phyloP scores from a whole-genome alignment of 2,797 vertebrate genomes.

The Allobates femoralis region DNA sequence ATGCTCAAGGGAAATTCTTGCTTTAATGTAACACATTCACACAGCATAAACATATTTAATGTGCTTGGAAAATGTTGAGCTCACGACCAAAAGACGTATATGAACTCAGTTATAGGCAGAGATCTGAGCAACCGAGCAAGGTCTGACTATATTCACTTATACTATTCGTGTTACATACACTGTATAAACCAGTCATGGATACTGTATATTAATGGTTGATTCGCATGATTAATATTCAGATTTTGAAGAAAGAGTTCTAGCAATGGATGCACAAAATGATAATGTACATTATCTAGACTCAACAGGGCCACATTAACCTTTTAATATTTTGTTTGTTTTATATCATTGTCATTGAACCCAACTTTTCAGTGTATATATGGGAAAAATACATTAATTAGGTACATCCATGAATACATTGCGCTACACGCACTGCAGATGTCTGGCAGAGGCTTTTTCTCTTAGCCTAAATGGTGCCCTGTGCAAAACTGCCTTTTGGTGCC shows the following conservation, averaged over 20 bases:
- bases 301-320: background rate
- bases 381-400: background rate
- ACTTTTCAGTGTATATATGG: background rate
- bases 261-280: no score
- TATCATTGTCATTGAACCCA: background rate
- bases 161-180: background rate
- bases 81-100: constrained; percentile 16
- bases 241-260: background rate
- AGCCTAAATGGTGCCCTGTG: no score
- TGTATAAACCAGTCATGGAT: background rate
- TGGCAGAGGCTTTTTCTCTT: no score
- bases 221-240: background rate
- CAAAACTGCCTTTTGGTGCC: no score
- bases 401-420: background rate
- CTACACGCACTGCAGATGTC: no score
- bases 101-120: constrained; percentile 18
- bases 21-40: constrained; percentile 59
- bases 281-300: background rate
- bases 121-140: background rate
- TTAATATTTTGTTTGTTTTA: background rate
- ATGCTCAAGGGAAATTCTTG: constrained; percentile 54
- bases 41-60: constrained; percentile 58
- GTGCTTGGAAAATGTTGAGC: constrained; percentile 48
- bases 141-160: background rate
- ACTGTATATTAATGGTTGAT: background rate